phyloP scores from a whole-genome alignment of 2,113 vertebrate species.

The Centropristis striata region DNA sequence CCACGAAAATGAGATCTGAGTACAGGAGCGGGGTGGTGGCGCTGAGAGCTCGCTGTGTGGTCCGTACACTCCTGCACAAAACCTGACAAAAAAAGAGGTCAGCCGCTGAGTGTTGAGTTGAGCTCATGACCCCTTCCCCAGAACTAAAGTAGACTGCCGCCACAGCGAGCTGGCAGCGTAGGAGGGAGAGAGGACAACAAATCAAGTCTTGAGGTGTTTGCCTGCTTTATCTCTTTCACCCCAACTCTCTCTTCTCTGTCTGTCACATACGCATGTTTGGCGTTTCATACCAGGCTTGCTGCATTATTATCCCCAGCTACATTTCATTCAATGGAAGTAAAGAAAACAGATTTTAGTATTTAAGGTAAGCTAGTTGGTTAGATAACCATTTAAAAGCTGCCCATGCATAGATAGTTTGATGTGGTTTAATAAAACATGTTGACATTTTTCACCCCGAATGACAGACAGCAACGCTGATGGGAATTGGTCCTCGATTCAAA shows the following conservation, averaged over 20 bases:
- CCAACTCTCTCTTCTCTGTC: slow-evolving; percentile 1
- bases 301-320: neutral
- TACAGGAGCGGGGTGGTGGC: slow-evolving; percentile 52
- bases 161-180: neutral
- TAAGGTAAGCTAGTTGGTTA: neutral
- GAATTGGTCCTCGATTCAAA: slow-evolving; percentile 27
- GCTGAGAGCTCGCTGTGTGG: slow-evolving; percentile 28
- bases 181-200: slow-evolving; percentile 47
- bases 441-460: slow-evolving; percentile 25
- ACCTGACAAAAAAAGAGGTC: slow-evolving; percentile 33
- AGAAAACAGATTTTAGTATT: neutral
- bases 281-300: neutral
- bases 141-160: slow-evolving; percentile 38
- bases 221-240: slow-evolving; percentile 9
- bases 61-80: slow-evolving; percentile 37
- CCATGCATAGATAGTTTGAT: neutral
- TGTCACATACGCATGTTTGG: neutral
- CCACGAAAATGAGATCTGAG: slow-evolving; percentile 82
- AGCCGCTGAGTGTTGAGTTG: slow-evolving; percentile 49
- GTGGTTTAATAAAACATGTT: slow-evolving; percentile 25
- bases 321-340: neutral
- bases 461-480: slow-evolving; percentile 8
- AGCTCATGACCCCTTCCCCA: slow-evolving; percentile 53
- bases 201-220: slow-evolving; percentile 34
- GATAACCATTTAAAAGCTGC: neutral